phyloP scores from a whole-genome alignment of 1,140 invertebrate genomes.

The Aphaenogaster floridana region DNA sequence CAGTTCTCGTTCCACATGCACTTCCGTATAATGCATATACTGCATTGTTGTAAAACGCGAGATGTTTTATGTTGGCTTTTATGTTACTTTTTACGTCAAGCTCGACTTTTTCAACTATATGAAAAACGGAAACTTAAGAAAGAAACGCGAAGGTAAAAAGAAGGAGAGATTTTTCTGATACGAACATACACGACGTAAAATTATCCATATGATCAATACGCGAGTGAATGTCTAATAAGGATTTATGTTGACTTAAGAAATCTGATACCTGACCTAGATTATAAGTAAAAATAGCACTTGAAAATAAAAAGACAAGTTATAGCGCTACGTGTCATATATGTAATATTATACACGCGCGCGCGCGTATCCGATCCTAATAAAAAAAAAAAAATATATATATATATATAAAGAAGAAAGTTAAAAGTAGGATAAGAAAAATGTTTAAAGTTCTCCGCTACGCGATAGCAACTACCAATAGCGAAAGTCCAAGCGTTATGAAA shows the following conservation, averaged over 20 bases:
- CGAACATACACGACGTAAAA: neutral
- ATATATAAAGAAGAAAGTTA: neutral
- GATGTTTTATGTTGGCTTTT: slow-evolving; percentile 40
- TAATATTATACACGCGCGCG: neutral
- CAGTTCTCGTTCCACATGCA: neutral
- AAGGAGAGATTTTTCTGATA: slow-evolving; percentile 22
- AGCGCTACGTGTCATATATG: neutral
- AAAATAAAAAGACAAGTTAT: neutral
- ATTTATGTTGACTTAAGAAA: slow-evolving; percentile 3
- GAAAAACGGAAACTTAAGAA: neutral
- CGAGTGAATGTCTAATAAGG: neutral
- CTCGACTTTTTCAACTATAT: neutral
- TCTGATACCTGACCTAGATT: neutral
- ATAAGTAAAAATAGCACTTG: neutral
- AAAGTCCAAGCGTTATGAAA: slow-evolving; percentile 36
- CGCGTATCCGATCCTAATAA: neutral
- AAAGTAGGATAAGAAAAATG: slow-evolving; percentile 7
- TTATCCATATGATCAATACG: neutral
- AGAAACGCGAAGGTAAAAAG: neutral
- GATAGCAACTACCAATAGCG: too few species aligned
- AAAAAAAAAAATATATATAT: neutral
- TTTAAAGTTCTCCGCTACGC: neutral
- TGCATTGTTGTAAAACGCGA: slow-evolving; percentile 23
- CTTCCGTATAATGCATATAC: slow-evolving; percentile 2
- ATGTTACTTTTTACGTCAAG: slow-evolving; percentile 11